Percentiles rank a stretch among this genome's conserved stretches.
Conservation (phyloP, 2,113 vertebrate species). For the Campylomormyrus tamandua region DNA sequence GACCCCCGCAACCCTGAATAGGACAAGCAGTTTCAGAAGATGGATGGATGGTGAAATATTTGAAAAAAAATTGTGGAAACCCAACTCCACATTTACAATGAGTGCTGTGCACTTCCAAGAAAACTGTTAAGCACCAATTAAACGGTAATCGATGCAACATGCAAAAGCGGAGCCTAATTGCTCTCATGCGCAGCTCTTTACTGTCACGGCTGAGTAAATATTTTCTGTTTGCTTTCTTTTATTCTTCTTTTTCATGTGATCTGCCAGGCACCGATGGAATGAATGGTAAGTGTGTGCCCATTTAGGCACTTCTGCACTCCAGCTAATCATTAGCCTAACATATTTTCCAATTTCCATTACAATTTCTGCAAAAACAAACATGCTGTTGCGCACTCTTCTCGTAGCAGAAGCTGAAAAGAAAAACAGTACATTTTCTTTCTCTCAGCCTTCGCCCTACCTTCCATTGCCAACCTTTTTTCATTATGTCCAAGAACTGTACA, state of each 20-base stretch:
- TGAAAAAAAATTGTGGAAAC: not conserved
- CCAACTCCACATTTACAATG: not conserved
- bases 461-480: not conserved
- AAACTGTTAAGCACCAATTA: not conserved
- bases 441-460: not conserved
- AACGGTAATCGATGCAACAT: not conserved
- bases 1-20: not conserved
- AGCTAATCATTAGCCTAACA: not conserved
- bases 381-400: no score
- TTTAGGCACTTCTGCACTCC: not conserved
- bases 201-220: not conserved
- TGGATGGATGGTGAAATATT: not conserved
- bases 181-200: not conserved
- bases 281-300: not conserved
- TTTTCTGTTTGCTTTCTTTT: not conserved
- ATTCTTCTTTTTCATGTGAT: not conserved
- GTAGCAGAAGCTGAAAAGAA: not conserved
- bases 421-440: not conserved
- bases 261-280: not conserved
- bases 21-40: not conserved
- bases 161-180: not conserved
- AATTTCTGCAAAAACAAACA: slow-evolving; percentile 5
- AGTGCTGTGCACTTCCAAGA: not conserved
- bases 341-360: not conserved
- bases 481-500: not conserved